phyloP scores from a whole-genome alignment of 92 coral and sea anemone species.

The Zoanthus gigantus region DNA sequence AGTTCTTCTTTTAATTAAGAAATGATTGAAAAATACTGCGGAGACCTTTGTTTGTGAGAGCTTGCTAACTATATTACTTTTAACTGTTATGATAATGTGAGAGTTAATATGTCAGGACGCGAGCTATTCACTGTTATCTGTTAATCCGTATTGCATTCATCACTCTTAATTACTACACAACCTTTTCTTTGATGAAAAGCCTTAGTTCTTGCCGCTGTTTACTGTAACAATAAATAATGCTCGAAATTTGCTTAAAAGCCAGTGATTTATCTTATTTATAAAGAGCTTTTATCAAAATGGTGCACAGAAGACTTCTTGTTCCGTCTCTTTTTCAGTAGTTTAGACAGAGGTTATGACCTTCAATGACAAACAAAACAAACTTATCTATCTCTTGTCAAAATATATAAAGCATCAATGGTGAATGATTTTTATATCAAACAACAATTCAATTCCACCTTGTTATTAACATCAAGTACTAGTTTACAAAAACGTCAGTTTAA shows the following conservation, averaged over 20 bases:
- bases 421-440: neutral
- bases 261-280: neutral
- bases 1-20: conserved; percentile 71
- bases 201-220: conserved; percentile 52
- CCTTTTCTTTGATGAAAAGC: conserved; percentile 55
- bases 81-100: conserved; percentile 78
- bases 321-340: neutral
- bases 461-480: neutral
- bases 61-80: conserved; percentile 66
- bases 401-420: conserved; percentile 24
- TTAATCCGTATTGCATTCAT: conserved; percentile 61
- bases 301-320: neutral
- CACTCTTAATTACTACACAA: conserved; percentile 53
- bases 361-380: conserved; percentile 18
- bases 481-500: conserved; percentile 4
- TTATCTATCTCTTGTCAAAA: conserved; percentile 33
- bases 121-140: conserved; percentile 63
- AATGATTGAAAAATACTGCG: conserved; percentile 57
- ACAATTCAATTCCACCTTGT: neutral
- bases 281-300: conserved; percentile 1
- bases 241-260: conserved; percentile 5
- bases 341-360: conserved; percentile 4
- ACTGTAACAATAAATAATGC: conserved; percentile 21
- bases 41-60: conserved; percentile 68
- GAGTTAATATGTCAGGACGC: conserved; percentile 64